Percentiles rank a stretch among this genome's conserved stretches.
Conservation (phyloP, 2,888 invertebrate species). For the Nematopogon swammerdamellus region DNA sequence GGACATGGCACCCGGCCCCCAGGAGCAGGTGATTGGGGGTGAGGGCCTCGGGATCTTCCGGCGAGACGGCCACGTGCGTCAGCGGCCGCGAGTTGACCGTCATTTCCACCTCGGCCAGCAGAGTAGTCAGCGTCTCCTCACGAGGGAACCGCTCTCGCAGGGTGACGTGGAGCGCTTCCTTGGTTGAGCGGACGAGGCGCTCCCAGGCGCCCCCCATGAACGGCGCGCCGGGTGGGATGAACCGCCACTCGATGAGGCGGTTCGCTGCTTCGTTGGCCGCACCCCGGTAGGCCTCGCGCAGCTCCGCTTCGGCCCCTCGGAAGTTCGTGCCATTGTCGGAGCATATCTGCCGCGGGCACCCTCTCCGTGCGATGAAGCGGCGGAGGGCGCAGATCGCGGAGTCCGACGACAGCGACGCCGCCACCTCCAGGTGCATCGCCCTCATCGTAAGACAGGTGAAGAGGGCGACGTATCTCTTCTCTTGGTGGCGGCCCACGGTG, state of each 20-base stretch:
- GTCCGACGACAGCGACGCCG: neutral
- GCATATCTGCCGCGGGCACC: conserved; percentile 6
- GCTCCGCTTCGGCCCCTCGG: conserved; percentile 4
- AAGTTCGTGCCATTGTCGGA: conserved; percentile 10
- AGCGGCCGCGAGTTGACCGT: too few relatives aligned
- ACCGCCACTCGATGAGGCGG: conserved; percentile 2
- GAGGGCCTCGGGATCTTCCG: too few relatives aligned
- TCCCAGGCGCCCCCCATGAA: too few relatives aligned
- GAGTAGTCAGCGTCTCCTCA: too few relatives aligned
- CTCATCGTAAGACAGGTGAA: neutral
- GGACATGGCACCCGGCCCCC: too few relatives aligned
- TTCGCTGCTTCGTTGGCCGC: conserved; percentile 2
- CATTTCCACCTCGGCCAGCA: too few relatives aligned
- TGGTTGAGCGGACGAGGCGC: too few relatives aligned
- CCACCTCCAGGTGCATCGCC: conserved; percentile 1
- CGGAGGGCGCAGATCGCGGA: neutral
- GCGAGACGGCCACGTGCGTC: too few relatives aligned
- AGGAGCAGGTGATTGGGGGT: too few relatives aligned
- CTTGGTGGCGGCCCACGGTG: conserved; percentile 1
- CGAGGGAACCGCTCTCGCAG: too few relatives aligned
- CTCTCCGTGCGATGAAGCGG: conserved; percentile 7
- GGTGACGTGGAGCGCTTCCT: too few relatives aligned
- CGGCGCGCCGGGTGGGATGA: too few relatives aligned
- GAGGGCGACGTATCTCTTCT: conserved; percentile 2
- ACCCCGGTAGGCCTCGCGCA: neutral